These are phyloP conservation scores for Murina feae DNA, from an alignment of 2,113 vertebrate genomes.

Conservation along the genomic window DNA sequence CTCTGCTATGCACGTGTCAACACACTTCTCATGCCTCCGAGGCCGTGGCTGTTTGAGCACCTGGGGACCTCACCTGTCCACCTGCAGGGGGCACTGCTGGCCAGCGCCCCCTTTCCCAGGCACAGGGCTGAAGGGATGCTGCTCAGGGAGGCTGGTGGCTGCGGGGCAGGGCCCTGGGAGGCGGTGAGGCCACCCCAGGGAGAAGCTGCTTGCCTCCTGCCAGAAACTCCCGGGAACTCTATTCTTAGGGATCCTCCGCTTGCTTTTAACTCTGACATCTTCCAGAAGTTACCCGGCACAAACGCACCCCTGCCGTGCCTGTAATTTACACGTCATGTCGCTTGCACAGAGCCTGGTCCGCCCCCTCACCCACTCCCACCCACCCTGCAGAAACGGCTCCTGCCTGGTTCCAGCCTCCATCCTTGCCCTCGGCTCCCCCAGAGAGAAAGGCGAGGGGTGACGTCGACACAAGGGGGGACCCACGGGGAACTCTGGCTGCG, in stretches of 20 bases:
- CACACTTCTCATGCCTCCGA: neutral
- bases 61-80: neutral
- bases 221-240: slow-evolving; percentile 41
- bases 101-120: neutral
- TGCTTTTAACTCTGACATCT: slow-evolving; percentile 64
- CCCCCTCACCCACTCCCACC: slow-evolving; percentile 36
- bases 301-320: slow-evolving; percentile 48
- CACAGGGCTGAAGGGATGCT: no score
- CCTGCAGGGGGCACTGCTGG: neutral
- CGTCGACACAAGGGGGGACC: neutral
- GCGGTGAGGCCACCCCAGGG: neutral
- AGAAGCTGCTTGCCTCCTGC: neutral
- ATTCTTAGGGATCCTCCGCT: slow-evolving; percentile 51
- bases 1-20: accelerated
- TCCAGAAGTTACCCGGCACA: slow-evolving; percentile 57
- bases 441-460: neutral
- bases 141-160: accelerated
- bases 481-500: neutral
- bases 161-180: neutral
- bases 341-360: slow-evolving; percentile 12
- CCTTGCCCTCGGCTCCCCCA: neutral
- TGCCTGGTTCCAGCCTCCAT: neutral
- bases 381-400: slow-evolving; percentile 34
- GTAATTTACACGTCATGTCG: slow-evolving; percentile 65
- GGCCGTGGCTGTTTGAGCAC: neutral